Base-by-base conservation (phyloP, 2,797 vertebrate genomes). In the Menidia menidia region DNA sequence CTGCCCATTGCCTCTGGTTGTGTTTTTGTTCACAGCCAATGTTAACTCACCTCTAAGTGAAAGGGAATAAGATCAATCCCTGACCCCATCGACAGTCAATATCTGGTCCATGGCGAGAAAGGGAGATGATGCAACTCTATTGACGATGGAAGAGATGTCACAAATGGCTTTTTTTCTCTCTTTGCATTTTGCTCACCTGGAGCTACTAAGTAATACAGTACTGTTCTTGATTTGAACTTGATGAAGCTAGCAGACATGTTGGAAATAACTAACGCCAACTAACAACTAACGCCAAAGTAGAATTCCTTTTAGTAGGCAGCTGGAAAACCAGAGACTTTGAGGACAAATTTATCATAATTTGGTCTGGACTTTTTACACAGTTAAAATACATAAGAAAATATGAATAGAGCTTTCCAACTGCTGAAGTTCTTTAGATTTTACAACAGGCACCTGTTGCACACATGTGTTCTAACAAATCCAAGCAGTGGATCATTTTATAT, bases 161-260 rank as follows among this genome's bases (percentile, higher is more conserved):
- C 86, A 86, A 62, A 73, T 85, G 84, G 89, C 91, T 84, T 84
- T 89, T 77, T 84, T 79, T 83, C 84, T 89, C 78, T 84, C 80
- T 83, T 78, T 85, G 87, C 77, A 60, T 75, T 80, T 88, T 74
- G 69, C 85, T 91, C 88, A 91, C 88, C 87, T 88, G 89, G 78
- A 83, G 79, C 77, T 44, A 59, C 1, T 25, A 25, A 25, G 25
- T 80, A 81, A 78, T 72, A 92, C 88, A 90, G 90, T 84, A 79
- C 72, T 84, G 63, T 44, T 84, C 92, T 90, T 77, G 87, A 92
- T 88, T 83, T 30, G 3, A 82, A 76, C 73, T 74, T 78, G 82
- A 55, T 62, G 30, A 65, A 47, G 56, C 53, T 39, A 61, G 64
- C 51, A 73, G 61, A 66, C 31, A 6, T 7, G 31, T 3, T 53